A percentile compares a stretch with the other conserved stretches of the same genome.
Evolutionary conservation across 2,113 vertebrate species (phyloP).

Genomic region (Oriolus oriolus): DNA sequence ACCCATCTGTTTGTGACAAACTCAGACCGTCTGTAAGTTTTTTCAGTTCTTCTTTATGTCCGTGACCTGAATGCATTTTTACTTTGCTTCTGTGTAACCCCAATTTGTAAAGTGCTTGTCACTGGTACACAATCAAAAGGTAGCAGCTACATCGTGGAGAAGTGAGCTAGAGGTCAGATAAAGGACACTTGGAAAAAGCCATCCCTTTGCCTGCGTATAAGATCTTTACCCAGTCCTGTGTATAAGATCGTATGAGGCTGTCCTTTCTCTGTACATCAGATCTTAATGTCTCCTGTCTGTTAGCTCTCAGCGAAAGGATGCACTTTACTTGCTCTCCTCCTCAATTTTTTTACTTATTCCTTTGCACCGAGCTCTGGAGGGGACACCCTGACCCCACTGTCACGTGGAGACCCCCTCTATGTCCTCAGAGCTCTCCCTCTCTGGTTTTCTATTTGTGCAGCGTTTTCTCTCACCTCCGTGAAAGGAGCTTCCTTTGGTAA

Average conservation of each 20-base stretch:
- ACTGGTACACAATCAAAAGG: slow-evolving; percentile 85
- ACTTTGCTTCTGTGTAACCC: slow-evolving; percentile 97
- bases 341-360: slow-evolving; percentile 66
- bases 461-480: slow-evolving; percentile 70
- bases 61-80: slow-evolving; percentile 99
- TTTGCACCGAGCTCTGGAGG: slow-evolving; percentile 78
- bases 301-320: slow-evolving; percentile 65
- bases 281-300: slow-evolving; percentile 77
- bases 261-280: slow-evolving; percentile 69
- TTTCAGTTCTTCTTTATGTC: slow-evolving; percentile 86
- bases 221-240: slow-evolving; percentile 62
- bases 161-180: slow-evolving; percentile 68
- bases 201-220: slow-evolving; percentile 51
- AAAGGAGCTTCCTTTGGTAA: slow-evolving; percentile 75
- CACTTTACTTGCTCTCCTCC: slow-evolving; percentile 60
- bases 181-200: slow-evolving; percentile 70
- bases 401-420: slow-evolving; percentile 58
- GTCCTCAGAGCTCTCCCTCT: slow-evolving; percentile 73
- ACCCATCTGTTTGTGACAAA: slow-evolving; percentile 92
- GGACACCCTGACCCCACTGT: slow-evolving; percentile 65
- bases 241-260: slow-evolving; percentile 61
- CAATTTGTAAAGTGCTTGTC: slow-evolving; percentile 86
- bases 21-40: slow-evolving; percentile 85
- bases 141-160: slow-evolving; percentile 69
- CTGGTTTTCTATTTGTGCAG: slow-evolving; percentile 79